These are phyloP conservation scores for Chaetogeoica ovagalla DNA, from an alignment of 2,888 invertebrate genomes.

Conservation along the genomic window DNA sequence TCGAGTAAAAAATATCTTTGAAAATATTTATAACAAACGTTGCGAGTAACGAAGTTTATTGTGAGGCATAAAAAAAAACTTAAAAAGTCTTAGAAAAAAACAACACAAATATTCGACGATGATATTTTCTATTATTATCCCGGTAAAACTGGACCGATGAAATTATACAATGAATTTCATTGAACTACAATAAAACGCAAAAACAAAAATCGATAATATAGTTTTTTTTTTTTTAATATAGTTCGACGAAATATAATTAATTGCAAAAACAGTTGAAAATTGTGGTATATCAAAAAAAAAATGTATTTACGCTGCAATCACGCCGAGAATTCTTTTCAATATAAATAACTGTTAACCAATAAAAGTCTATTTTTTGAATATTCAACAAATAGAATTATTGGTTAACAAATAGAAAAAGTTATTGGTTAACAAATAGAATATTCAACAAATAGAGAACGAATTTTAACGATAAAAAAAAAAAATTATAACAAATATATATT, in stretches of 20 bases:
- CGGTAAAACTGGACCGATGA: not conserved
- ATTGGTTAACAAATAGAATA: no score
- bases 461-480: no score
- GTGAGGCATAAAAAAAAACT: not conserved
- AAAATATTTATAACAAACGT: slow-evolving; percentile 17
- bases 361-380: no score
- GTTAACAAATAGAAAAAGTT: no score
- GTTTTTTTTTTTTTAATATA: not conserved
- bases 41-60: not conserved
- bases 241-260: not conserved
- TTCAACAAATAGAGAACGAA: no score
- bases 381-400: no score
- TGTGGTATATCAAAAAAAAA: no score
- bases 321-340: no score
- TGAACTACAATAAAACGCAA: not conserved
- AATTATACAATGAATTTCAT: not conserved
- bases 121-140: slow-evolving; percentile 3
- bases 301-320: no score
- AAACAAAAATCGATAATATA: not conserved
- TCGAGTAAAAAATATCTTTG: not conserved
- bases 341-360: no score
- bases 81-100: not conserved
- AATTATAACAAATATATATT: no score
- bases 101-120: slow-evolving; percentile 9
- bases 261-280: not conserved